phyloP scores from a whole-genome alignment of 2,888 invertebrate genomes.

The Stenchaetothrips biformis region DNA sequence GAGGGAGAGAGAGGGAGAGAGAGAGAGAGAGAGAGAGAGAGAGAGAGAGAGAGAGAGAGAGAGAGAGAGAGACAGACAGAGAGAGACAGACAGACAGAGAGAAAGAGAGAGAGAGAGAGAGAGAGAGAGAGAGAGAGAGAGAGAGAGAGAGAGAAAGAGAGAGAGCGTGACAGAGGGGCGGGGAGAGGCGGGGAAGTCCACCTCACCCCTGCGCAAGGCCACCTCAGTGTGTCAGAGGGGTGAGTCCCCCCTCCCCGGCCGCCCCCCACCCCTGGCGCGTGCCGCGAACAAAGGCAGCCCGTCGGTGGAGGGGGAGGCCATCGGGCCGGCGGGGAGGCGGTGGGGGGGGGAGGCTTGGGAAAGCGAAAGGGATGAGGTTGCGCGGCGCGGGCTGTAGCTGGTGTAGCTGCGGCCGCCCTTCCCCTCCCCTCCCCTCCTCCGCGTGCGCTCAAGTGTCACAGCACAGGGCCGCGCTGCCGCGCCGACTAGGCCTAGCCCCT shows the following conservation, averaged over 20 bases:
- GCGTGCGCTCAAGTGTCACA: conserved; percentile 2
- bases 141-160: background rate
- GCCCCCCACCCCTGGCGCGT: conserved; percentile 36
- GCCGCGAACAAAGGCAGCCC: conserved; percentile 39
- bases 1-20: background rate
- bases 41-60: background rate
- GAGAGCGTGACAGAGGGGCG: background rate
- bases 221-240: background rate
- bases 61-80: background rate
- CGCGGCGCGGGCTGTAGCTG: background rate
- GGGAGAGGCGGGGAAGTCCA: background rate
- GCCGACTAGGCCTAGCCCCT: background rate
- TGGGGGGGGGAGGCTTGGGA: conserved; percentile 34
- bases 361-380: background rate
- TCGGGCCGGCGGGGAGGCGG: conserved; percentile 43
- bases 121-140: background rate
- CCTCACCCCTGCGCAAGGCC: background rate
- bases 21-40: background rate
- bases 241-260: background rate
- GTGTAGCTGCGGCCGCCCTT: conserved; percentile 12
- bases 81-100: background rate
- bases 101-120: background rate
- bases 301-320: conserved; percentile 41
- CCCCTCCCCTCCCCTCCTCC: background rate
- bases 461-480: background rate